Percentiles rank a stretch among this genome's conserved stretches.
phyloP scores from a whole-genome alignment of 1,140 invertebrate species.

The Chironomus tepperi region DNA sequence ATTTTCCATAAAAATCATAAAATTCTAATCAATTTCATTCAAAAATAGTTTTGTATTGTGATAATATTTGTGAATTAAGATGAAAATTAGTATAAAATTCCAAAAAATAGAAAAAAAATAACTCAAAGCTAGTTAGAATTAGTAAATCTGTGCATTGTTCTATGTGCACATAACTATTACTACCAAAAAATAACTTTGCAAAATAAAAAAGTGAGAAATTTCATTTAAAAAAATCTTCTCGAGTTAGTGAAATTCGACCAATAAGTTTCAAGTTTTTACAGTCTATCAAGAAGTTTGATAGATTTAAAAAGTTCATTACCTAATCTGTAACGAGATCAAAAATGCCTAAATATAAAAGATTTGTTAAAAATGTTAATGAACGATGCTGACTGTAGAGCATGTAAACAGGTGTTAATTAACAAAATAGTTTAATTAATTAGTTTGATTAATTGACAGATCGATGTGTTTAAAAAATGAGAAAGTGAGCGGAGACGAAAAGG shows the following conservation, averaged over 20 bases:
- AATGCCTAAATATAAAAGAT: neutral
- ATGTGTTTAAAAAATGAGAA: neutral
- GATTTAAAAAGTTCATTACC: neutral
- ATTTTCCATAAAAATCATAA: neutral
- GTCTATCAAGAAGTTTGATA: neutral
- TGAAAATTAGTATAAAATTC: neutral
- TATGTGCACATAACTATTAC: neutral
- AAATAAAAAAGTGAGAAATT: neutral
- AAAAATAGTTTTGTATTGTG: too few species aligned
- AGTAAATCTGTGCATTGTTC: neutral
- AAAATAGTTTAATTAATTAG: neutral
- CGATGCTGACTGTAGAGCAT: neutral
- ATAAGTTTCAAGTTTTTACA: neutral
- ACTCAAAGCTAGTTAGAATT: neutral
- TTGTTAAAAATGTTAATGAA: neutral
- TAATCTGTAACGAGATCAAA: neutral
- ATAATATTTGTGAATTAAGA: neutral
- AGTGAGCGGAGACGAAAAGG: too few species aligned
- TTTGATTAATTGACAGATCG: neutral
- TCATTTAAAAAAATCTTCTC: neutral
- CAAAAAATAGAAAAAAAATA: neutral
- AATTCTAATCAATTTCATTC: neutral
- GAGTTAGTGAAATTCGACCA: slow-evolving; percentile 23
- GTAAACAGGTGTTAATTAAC: neutral
- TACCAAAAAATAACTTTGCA: neutral